Evolutionary conservation across 2,113 vertebrate genomes (phyloP).

Genomic region (Corydoras maculifer): DNA sequence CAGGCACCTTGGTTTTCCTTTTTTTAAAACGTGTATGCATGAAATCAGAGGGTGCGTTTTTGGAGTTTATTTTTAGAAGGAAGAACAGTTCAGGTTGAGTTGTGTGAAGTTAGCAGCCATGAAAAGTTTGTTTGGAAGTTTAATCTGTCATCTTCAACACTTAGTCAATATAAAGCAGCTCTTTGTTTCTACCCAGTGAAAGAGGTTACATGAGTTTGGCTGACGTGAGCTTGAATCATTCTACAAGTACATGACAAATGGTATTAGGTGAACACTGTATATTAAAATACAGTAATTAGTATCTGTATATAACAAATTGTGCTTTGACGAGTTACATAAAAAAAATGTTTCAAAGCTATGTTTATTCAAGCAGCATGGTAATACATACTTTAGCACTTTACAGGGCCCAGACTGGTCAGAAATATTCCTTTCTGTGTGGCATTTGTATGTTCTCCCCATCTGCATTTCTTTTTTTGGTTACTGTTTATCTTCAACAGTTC

Average conservation of each 20-base stretch:
- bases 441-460: no score
- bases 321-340: no score
- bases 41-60: neutral
- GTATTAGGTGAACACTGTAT: neutral
- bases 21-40: slow-evolving; percentile 25
- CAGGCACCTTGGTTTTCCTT: slow-evolving; percentile 31
- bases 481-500: no score
- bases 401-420: no score
- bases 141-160: slow-evolving; percentile 29
- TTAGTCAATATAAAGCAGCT: slow-evolving; percentile 41
- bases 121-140: slow-evolving; percentile 47
- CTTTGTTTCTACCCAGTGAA: slow-evolving; percentile 23
- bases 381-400: no score
- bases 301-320: no score
- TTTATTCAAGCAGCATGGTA: no score
- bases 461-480: no score
- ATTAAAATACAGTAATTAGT: neutral
- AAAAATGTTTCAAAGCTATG: no score
- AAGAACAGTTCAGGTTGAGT: slow-evolving; percentile 21
- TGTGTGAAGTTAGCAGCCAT: slow-evolving; percentile 34
- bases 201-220: neutral
- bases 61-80: slow-evolving; percentile 46
- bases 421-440: no score
- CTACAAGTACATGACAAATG: slow-evolving; percentile 1
- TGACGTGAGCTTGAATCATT: neutral